Percentiles rank a stretch among this genome's conserved stretches.
These are phyloP conservation scores for Acropternis orthonyx DNA, from an alignment of 2,797 vertebrate species.

Conservation along the genomic window DNA sequence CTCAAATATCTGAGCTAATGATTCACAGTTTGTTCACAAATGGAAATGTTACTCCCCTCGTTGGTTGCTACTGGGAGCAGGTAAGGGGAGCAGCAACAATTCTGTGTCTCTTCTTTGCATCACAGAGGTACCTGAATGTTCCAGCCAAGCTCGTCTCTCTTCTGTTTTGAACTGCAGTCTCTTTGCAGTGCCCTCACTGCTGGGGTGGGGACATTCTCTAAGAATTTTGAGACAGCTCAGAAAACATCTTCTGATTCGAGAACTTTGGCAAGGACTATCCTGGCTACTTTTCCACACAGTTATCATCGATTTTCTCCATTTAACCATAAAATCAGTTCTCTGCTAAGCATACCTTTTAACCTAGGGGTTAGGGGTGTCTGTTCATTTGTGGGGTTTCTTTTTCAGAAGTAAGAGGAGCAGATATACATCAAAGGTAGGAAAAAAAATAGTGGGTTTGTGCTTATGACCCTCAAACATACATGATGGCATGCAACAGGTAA, in stretches of 20 bases:
- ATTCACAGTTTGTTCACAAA: neutral
- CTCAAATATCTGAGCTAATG: constrained; percentile 13
- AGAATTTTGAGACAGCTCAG: neutral
- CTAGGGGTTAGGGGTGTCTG: neutral
- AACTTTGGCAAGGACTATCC: neutral
- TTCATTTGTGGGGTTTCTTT: neutral
- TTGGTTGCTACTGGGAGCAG: neutral
- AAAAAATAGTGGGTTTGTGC: neutral
- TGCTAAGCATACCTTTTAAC: neutral
- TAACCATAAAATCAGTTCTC: neutral
- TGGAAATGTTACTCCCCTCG: neutral
- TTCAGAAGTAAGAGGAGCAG: neutral
- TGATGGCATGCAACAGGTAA: neutral
- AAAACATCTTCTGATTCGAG: neutral
- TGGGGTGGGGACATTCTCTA: neutral
- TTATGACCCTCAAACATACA: neutral
- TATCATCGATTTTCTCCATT: neutral
- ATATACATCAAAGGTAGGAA: neutral
- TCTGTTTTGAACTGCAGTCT: neutral
- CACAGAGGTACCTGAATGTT: neutral
- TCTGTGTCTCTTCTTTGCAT: neutral
- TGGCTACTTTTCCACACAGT: neutral
- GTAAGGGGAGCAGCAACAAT: neutral
- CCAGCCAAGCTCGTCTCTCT: neutral
- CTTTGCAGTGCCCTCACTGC: neutral